Evolutionary conservation across 2,797 vertebrate genomes (phyloP), one percentile per base, ranked within the genome.

Genomic region (Antrozous pallidus): DNA sequence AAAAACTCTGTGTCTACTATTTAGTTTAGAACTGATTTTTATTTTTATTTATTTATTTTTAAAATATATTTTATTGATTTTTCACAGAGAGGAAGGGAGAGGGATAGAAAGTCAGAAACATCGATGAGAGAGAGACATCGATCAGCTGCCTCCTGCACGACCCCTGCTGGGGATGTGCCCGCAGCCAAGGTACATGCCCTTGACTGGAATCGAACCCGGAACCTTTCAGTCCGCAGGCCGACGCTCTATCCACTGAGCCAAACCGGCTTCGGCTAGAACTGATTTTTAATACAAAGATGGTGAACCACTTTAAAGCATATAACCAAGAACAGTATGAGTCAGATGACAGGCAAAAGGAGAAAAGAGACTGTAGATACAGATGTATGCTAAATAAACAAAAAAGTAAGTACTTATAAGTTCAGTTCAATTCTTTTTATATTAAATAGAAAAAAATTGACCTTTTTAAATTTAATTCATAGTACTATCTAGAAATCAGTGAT

Each of bases 401-500:
- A 90, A 36, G 17, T 31, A 90, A 63, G 28, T 24, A 58, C 40
- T 91, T 88, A 0, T 18, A 87, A 73, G 61, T 91, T 92, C 45
- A 93, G 75, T 90, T 94, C 51, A 94, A 77, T 82, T 70, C 20
- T 95, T 94, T 93, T 92, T 78, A 86, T 89, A 67, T 97, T 89
- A 96, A 93, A 54, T 77, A 94, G 89, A 42, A 94, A 95, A 95
- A 93, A 82, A 82, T 38, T 83, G 74, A 28, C 77, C 24, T 77
- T 92, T 94, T 67, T 82, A 49, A 54, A 67, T 71, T 91, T 96
- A 94, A 92, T 91, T 97, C 94, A 88, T 61, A 77, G 61, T 79
- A 36, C 61, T 87, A 96, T 92, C 95, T 65, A 93, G 58, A 96
- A 97, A 96, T 89, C 90, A 94, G 79, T 67, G 69, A 92, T 95